Percentiles rank a stretch among this genome's conserved stretches.
Evolutionary conservation across 2,797 vertebrate species (phyloP).

Genomic region (Dryobates pubescens): DNA sequence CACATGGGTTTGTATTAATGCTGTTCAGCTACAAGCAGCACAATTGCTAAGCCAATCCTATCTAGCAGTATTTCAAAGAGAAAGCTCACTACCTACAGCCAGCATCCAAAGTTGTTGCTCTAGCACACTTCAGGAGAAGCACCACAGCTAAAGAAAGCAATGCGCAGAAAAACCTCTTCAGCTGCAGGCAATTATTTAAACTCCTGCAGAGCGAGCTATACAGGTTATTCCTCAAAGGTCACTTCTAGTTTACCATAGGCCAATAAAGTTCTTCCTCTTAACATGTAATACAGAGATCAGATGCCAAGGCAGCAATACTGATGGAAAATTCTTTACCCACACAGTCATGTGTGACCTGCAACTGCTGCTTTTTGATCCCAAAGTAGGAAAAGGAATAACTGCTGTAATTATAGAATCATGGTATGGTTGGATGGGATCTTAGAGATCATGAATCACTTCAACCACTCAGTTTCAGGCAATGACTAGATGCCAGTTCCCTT

Average conservation of each 20-base stretch:
- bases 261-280: neutral
- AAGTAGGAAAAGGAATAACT: neutral
- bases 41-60: fast-evolving
- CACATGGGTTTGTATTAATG: neutral
- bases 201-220: fast-evolving
- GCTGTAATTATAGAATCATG: neutral
- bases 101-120: neutral
- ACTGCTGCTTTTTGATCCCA: neutral
- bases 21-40: neutral
- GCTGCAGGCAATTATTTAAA: neutral
- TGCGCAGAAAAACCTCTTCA: neutral
- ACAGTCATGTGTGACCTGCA: neutral
- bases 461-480: neutral
- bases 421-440: too few species aligned
- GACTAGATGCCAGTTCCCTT: neutral
- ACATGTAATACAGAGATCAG: neutral
- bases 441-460: fast-evolving
- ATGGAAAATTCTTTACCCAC: neutral
- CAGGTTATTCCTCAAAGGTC: neutral
- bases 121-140: neutral
- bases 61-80: neutral
- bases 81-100: neutral
- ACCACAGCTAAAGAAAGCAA: neutral
- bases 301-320: neutral
- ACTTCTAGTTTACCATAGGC: neutral